phyloP scores from a whole-genome alignment of 1,140 invertebrate genomes.

The Brachionus plicatilis region DNA sequence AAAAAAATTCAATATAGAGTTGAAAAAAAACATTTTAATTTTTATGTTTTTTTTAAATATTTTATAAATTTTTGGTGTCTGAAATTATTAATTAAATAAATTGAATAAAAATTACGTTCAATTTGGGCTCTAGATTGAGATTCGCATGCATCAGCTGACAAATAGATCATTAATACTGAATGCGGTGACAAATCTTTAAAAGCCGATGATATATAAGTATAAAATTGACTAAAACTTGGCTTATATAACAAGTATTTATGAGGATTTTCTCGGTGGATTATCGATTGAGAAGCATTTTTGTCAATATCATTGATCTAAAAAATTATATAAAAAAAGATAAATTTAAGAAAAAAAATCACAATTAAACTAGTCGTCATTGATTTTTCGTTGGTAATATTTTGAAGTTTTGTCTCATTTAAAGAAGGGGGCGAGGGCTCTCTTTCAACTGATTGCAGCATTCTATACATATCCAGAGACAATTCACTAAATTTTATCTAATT shows the following conservation, averaged over 20 bases:
- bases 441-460: conserved; percentile 89
- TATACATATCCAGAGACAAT: conserved; percentile 94
- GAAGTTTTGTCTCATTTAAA: conserved; percentile 5
- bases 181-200: conserved; percentile 86
- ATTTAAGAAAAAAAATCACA: not conserved
- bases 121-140: conserved; percentile 19
- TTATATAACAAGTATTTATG: conserved; percentile 95
- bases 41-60: too few species aligned
- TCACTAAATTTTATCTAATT: conserved; percentile 83
- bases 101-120: conserved; percentile 3
- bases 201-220: conserved; percentile 85
- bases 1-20: not conserved
- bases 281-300: not conserved
- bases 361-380: conserved; percentile 4
- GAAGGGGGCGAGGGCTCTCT: conserved; percentile 78
- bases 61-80: too few species aligned
- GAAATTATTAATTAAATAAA: too few species aligned
- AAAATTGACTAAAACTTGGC: conserved; percentile 83
- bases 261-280: conserved; percentile 74
- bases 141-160: conserved; percentile 70
- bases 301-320: not conserved
- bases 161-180: conserved; percentile 81
- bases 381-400: not conserved
- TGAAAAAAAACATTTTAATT: not conserved
- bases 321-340: not conserved